These are phyloP conservation scores for Myiotriccus ornatus DNA, from an alignment of 2,797 vertebrate species.

Conservation along the genomic window DNA sequence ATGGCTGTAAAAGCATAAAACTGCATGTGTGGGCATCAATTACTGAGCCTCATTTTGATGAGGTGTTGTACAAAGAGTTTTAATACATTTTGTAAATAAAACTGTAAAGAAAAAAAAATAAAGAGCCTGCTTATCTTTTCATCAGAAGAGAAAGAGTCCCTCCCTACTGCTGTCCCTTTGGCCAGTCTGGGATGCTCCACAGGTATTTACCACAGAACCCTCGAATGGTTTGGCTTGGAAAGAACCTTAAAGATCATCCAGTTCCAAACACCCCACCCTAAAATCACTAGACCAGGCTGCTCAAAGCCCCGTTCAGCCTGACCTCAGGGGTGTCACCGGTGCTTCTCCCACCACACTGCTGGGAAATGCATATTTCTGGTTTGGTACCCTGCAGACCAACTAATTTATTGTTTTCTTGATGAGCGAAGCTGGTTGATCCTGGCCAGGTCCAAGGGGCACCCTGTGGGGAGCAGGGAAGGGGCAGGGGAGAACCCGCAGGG, in stretches of 20 bases:
- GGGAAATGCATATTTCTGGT: neutral
- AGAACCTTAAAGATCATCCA: neutral
- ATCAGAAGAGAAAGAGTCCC: too few species aligned
- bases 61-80: constrained; percentile 98
- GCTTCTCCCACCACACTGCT: neutral
- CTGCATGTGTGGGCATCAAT: constrained; percentile 95
- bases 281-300: neutral
- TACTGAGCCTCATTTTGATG: constrained; percentile 89
- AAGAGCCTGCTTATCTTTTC: neutral
- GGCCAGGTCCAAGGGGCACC: neutral
- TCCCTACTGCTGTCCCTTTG: neutral
- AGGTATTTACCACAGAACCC: neutral
- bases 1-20: constrained; percentile 87
- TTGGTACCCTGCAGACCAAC: neutral
- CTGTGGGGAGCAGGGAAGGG: too few species aligned
- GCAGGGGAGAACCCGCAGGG: neutral
- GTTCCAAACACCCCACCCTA: neutral
- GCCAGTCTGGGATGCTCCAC: neutral
- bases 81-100: constrained; percentile 99
- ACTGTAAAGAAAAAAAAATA: constrained; percentile 86
- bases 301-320: neutral
- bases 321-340: neutral
- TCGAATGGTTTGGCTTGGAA: neutral
- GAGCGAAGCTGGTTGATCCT: neutral
- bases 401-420: neutral